Evolutionary conservation across 2,797 vertebrate genomes (phyloP).

Genomic region (Leucoraja ocellata): DNA sequence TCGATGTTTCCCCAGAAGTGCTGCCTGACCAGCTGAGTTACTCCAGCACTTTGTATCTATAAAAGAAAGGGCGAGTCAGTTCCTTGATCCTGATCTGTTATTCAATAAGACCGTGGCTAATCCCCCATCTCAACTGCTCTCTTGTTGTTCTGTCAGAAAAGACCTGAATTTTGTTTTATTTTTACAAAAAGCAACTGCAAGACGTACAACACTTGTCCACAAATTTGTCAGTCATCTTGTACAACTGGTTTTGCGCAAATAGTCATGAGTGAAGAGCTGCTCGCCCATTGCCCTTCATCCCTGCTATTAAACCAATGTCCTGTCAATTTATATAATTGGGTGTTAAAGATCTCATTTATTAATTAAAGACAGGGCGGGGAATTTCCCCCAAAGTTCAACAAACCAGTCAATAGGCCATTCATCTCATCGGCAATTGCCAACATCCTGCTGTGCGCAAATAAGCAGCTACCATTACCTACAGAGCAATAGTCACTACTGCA

Average conservation of each 20-base stretch:
- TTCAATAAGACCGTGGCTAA: slow-evolving; percentile 2
- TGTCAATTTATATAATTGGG: background rate
- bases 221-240: slow-evolving; percentile 6
- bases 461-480: background rate
- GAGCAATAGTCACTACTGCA: background rate
- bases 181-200: background rate
- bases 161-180: background rate
- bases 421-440: background rate
- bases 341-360: background rate
- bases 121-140: background rate
- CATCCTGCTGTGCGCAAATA: slow-evolving; percentile 23
- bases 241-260: slow-evolving; percentile 7
- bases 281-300: background rate
- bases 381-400: background rate
- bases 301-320: background rate
- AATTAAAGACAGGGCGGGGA: background rate
- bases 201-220: background rate
- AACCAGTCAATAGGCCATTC: background rate
- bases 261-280: slow-evolving; percentile 2
- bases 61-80: background rate
- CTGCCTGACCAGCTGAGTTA: no score
- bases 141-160: background rate
- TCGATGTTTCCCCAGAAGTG: no score
- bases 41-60: background rate
- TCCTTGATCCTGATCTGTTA: background rate